These are phyloP conservation scores for Drosophila kambysellisi DNA, from an alignment of 2,888 invertebrate species.

Conservation along the genomic window DNA sequence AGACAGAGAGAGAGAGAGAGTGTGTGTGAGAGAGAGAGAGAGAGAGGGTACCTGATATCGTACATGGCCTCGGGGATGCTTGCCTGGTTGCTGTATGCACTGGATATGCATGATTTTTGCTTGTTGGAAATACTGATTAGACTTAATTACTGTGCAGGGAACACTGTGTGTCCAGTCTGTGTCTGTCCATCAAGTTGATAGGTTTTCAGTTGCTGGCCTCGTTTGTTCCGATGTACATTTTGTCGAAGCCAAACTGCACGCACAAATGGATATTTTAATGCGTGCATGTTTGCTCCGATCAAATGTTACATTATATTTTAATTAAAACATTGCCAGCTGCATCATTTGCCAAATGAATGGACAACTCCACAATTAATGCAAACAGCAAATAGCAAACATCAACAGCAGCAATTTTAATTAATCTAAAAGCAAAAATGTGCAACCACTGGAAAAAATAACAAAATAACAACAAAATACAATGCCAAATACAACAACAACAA, in stretches of 20 bases:
- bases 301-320: constrained; percentile 76
- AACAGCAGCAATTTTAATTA: constrained; percentile 67
- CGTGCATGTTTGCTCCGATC: constrained; percentile 50
- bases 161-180: constrained; percentile 37
- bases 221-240: constrained; percentile 38
- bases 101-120: constrained; percentile 78
- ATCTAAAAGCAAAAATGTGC: constrained; percentile 73
- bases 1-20: background rate
- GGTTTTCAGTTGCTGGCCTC: constrained; percentile 58
- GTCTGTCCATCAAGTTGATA: constrained; percentile 69
- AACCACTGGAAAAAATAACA: constrained; percentile 36
- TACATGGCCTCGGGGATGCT: constrained; percentile 31
- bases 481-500: constrained; percentile 8
- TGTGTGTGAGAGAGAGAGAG: background rate
- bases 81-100: constrained; percentile 39
- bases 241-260: constrained; percentile 1
- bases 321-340: constrained; percentile 76
- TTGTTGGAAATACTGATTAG: constrained; percentile 80
- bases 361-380: constrained; percentile 69
- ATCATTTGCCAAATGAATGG: constrained; percentile 75
- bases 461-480: constrained; percentile 55
- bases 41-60: constrained; percentile 42
- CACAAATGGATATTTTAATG: constrained; percentile 20
- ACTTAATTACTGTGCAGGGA: constrained; percentile 76
- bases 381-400: constrained; percentile 48